Evolutionary conservation across 2,113 vertebrate genomes (phyloP).

Genomic region (Hippocampus barbouri): DNA sequence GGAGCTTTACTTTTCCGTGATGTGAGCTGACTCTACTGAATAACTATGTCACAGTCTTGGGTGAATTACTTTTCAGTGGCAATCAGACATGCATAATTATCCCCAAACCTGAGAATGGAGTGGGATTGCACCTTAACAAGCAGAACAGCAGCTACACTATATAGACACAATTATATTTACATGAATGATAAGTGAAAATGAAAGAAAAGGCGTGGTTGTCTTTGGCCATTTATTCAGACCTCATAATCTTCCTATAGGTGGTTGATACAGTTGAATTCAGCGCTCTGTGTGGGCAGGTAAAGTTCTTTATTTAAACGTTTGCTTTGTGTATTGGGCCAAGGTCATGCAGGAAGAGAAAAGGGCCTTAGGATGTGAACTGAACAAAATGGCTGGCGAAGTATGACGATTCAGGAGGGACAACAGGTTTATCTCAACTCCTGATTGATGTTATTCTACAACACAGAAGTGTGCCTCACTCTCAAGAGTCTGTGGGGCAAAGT

Average conservation of each 20-base stretch:
- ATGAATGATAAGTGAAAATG: not conserved
- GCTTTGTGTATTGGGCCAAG: not conserved
- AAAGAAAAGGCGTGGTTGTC: not conserved
- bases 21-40: slow-evolving; percentile 32
- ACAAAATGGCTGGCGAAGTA: not conserved
- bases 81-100: slow-evolving; percentile 63
- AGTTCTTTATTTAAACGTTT: not conserved
- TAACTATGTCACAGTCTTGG: slow-evolving; percentile 16
- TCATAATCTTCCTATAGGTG: not conserved
- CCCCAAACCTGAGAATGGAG: slow-evolving; percentile 45
- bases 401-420: not conserved
- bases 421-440: too few relatives aligned
- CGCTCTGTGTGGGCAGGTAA: not conserved
- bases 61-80: slow-evolving; percentile 22
- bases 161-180: not conserved
- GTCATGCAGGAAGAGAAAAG: not conserved
- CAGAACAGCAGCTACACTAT: slow-evolving; percentile 3
- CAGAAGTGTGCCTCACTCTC: not conserved
- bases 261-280: not conserved
- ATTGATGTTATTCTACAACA: not conserved
- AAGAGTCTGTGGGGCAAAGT: not conserved
- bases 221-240: not conserved
- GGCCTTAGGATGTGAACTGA: not conserved
- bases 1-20: slow-evolving; percentile 32
- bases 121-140: slow-evolving; percentile 22